A percentile compares a stretch with the other conserved stretches of the same genome.
phyloP scores from a whole-genome alignment of 2,113 vertebrate species.

The Brienomyrus longianalis region DNA sequence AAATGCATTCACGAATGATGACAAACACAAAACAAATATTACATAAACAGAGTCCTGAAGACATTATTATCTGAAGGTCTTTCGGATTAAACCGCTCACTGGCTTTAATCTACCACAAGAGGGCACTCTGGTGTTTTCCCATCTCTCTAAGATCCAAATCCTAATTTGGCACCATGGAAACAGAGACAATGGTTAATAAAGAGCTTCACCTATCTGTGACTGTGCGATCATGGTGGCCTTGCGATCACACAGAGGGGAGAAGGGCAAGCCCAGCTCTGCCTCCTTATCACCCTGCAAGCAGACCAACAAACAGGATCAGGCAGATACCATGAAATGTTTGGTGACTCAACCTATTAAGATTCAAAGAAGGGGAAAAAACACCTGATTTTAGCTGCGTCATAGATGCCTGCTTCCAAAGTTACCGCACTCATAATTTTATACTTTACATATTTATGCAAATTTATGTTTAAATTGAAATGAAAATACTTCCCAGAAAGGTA shows the following conservation, averaged over 20 bases:
- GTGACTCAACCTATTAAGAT: neutral
- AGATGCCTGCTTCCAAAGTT: neutral
- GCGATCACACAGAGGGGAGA: slow-evolving; percentile 92
- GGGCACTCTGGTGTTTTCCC: slow-evolving; percentile 29
- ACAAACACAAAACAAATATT: neutral
- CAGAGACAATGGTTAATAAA: neutral
- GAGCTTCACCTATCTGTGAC: slow-evolving; percentile 84
- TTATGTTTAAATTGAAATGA: neutral
- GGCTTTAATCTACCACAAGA: slow-evolving; percentile 16
- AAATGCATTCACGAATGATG: slow-evolving; percentile 11
- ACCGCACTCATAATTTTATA: neutral
- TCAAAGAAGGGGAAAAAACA: neutral
- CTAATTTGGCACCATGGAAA: neutral
- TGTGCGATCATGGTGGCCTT: slow-evolving; percentile 94
- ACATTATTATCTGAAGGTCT: neutral
- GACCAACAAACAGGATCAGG: slow-evolving; percentile 16
- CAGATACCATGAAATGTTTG: neutral
- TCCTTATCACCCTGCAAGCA: slow-evolving; percentile 88
- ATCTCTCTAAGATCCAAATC: neutral
- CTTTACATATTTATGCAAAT: neutral
- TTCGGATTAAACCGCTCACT: neutral
- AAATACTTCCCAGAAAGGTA: neutral
- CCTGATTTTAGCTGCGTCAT: neutral
- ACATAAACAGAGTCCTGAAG: neutral
- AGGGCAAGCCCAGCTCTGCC: slow-evolving; percentile 82